A percentile compares a stretch with the other conserved stretches of the same genome.
Evolutionary conservation across 2,797 vertebrate genomes (phyloP).

Genomic region (Petrocephalus schoutedeni): DNA sequence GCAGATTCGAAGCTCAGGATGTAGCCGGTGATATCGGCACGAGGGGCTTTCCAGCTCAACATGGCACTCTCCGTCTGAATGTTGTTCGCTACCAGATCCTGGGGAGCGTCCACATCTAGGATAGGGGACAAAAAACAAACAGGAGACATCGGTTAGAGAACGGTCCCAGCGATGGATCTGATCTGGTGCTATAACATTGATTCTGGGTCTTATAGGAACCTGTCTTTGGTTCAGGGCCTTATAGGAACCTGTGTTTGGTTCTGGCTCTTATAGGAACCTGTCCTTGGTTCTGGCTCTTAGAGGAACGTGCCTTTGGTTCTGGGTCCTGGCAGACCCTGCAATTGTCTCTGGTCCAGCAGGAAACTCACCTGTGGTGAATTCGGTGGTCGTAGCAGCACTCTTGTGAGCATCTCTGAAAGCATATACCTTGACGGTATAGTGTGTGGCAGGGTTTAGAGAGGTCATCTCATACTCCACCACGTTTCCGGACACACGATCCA

Average conservation of each 20-base stretch:
- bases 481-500: constrained; percentile 81
- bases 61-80: constrained; percentile 80
- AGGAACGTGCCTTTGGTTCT: not conserved
- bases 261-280: not conserved
- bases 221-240: not conserved
- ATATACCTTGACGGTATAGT: constrained; percentile 78
- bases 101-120: constrained; percentile 81
- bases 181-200: not conserved
- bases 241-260: not conserved
- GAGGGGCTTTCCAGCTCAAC: constrained; percentile 82
- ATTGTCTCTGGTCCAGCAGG: not conserved
- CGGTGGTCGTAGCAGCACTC: constrained; percentile 73
- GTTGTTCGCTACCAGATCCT: constrained; percentile 75
- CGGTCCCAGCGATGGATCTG: not conserved
- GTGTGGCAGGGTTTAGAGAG: constrained; percentile 74
- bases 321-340: not conserved
- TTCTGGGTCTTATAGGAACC: not conserved
- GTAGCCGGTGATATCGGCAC: constrained; percentile 80
- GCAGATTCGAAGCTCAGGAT: constrained; percentile 82
- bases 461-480: constrained; percentile 80
- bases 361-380: constrained; percentile 80
- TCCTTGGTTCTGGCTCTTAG: not conserved
- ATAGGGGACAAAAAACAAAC: constrained; percentile 21
- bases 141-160: not conserved
- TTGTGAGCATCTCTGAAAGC: constrained; percentile 76